A percentile compares a stretch with the other conserved stretches of the same genome.
Conservation (phyloP, 2,797 vertebrate genomes). For the Menidia menidia region DNA sequence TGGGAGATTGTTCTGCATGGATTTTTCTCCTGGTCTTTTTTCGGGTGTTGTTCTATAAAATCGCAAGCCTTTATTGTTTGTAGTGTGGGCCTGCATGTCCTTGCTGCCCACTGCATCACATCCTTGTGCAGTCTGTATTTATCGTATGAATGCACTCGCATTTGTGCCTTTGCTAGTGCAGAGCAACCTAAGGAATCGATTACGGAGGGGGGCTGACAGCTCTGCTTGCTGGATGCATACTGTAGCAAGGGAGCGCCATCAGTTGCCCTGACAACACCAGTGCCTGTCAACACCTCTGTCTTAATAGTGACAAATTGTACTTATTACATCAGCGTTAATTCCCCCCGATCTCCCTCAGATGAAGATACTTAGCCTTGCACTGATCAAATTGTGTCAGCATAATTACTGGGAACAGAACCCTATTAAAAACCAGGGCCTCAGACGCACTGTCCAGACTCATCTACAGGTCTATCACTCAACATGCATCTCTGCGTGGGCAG, state of each 20-base stretch:
- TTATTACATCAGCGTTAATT: slow-evolving; percentile 97
- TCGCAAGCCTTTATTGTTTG: slow-evolving; percentile 23
- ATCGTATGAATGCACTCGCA: slow-evolving; percentile 38
- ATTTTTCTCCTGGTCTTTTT: slow-evolving; percentile 14
- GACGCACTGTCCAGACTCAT: slow-evolving; percentile 82
- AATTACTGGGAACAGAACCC: slow-evolving; percentile 95
- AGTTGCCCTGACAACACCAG: slow-evolving; percentile 86
- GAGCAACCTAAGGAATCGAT: slow-evolving; percentile 65
- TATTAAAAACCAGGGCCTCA: slow-evolving; percentile 88
- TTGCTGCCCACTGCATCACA: slow-evolving; percentile 30
- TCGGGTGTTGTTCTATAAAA: background rate
- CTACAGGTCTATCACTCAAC: slow-evolving; percentile 76
- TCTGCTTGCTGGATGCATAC: slow-evolving; percentile 65
- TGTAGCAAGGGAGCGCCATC: slow-evolving; percentile 74
- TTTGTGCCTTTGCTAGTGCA: slow-evolving; percentile 53
- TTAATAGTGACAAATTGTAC: slow-evolving; percentile 94
- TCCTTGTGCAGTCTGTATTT: slow-evolving; percentile 47
- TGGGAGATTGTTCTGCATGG: slow-evolving; percentile 20
- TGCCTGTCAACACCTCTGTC: slow-evolving; percentile 89
- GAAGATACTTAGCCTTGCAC: slow-evolving; percentile 91
- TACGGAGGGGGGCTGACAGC: slow-evolving; percentile 70
- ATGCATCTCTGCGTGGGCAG: slow-evolving; percentile 70
- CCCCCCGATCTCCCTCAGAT: slow-evolving; percentile 90
- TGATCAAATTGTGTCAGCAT: slow-evolving; percentile 93
- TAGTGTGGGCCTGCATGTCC: slow-evolving; percentile 12